These are phyloP conservation scores for Cephalotes varians DNA, from an alignment of 2,888 invertebrate genomes.

Conservation along the genomic window DNA sequence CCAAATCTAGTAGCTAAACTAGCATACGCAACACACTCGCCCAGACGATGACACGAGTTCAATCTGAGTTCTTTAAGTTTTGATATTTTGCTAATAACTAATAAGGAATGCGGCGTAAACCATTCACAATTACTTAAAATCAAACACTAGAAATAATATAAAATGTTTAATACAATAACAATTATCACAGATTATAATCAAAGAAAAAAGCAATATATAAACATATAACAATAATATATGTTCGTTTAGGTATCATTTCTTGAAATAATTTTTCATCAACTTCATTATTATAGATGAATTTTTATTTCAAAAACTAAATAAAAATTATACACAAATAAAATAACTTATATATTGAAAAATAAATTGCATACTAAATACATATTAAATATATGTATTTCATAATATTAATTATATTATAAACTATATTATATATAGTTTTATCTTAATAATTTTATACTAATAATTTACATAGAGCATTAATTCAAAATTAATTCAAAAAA, in stretches of 20 bases:
- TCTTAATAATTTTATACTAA: too few species aligned
- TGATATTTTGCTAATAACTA: constrained; percentile 91
- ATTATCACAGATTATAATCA: constrained; percentile 1
- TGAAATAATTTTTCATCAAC: neutral
- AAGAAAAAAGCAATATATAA: neutral
- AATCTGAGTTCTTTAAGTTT: constrained; percentile 88
- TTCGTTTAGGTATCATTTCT: neutral
- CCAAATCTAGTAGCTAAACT: constrained; percentile 92
- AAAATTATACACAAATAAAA: constrained; percentile 12
- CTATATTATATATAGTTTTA: neutral
- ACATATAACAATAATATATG: neutral
- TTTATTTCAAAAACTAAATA: neutral
- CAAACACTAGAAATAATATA: constrained; percentile 87
- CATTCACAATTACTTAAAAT: constrained; percentile 91
- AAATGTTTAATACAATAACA: constrained; percentile 20
- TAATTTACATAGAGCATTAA: neutral
- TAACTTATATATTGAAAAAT: neutral
- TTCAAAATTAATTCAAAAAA: neutral
- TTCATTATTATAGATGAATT: neutral
- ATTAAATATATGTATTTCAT: neutral
- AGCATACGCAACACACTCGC: constrained; percentile 92
- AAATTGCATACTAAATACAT: neutral
- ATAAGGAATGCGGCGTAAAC: constrained; percentile 91
- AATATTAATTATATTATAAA: neutral
- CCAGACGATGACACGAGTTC: constrained; percentile 89